Evolutionary conservation across 2,113 vertebrate species (phyloP).

Genomic region (Hystrix cristata): DNA sequence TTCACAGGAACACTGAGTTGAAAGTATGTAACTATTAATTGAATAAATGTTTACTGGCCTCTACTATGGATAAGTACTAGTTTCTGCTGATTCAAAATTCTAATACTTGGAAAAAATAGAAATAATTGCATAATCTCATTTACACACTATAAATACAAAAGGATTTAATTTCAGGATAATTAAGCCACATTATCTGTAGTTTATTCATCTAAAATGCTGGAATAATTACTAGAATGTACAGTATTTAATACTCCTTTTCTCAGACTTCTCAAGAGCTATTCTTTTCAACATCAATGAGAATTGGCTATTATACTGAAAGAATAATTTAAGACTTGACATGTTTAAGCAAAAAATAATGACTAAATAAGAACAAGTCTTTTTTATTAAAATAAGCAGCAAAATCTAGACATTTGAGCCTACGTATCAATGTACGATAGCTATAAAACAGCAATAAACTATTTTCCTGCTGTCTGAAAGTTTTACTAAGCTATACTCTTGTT

Average conservation of each 20-base stretch:
- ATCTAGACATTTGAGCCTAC: conserved; percentile 70
- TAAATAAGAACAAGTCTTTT: conserved; percentile 60
- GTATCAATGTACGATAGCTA: conserved; percentile 67
- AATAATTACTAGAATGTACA: conserved; percentile 45
- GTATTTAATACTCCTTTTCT: not conserved
- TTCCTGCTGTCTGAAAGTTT: conserved; percentile 78
- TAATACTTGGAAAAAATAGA: conserved; percentile 26
- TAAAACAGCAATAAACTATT: conserved; percentile 72
- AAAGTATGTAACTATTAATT: conserved; percentile 56
- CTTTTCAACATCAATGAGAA: conserved; percentile 49
- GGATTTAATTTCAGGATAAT: conserved; percentile 33
- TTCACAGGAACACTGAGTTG: conserved; percentile 14
- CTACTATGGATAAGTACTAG: not conserved
- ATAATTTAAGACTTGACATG: conserved; percentile 30
- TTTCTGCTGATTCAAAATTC: conserved; percentile 60
- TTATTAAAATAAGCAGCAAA: conserved; percentile 70
- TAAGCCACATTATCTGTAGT: conserved; percentile 16
- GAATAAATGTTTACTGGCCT: conserved; percentile 44
- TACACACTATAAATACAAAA: not conserved
- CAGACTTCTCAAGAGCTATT: conserved; percentile 45
- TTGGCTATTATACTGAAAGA: conserved; percentile 57
- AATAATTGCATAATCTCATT: conserved; percentile 34
- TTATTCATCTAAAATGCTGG: conserved; percentile 29
- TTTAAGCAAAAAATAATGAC: conserved; percentile 76
- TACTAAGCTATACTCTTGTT: conserved; percentile 73